Evolutionary conservation across 2,888 invertebrate genomes (phyloP), one percentile per base, ranked within the genome.

Genomic region (Isotomurus palustris): DNA sequence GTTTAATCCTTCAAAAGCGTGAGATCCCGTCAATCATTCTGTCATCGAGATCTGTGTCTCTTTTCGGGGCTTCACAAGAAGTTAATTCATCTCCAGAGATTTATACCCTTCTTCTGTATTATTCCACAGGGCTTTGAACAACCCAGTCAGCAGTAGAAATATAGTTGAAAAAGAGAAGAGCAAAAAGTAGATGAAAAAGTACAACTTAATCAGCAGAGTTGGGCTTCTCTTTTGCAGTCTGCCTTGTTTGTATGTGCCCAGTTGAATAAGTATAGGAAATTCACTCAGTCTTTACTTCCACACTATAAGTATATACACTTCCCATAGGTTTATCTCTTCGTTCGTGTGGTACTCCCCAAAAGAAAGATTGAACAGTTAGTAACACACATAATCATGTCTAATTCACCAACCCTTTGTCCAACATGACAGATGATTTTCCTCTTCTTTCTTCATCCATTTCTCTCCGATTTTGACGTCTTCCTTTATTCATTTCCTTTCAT

Each of bases 381-480:
- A 43, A 19, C 24, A 43, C 43, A 43, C 43, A 43, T 43, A 43
- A 43, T 43, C 43, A 43, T 43, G 43, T 43, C 43, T 43, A 43
- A 43, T 43, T 43, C 43, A 43, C 43, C 43, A 43, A 24, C 22
- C 43, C 24, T 43, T 43, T 43, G 43, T 43, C 43, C 24, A 24
- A 22, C 43, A 43, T 43, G 43, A 43, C 43, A 24, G 43, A 43
- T 43, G 43, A 43, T 43, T 19, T 43, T 43, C 43, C 22, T 43
- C 22, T 17, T 17, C 17, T 22, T 43, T 24, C 43, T 43, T 43
- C 24, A 6, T 14, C 40, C 19, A n/a, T n/a, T 43, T 43, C 22
- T 8, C 21, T 43, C 5, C 4, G 38, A 38, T 38, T 38, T 43
- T 43, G 43, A 43, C 43, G 19, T 43, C 22, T 43, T 19, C 43